Percentiles rank a stretch among this genome's conserved stretches.
Conservation (phyloP, 2,888 invertebrate genomes). For the Spilarctia lutea region DNA sequence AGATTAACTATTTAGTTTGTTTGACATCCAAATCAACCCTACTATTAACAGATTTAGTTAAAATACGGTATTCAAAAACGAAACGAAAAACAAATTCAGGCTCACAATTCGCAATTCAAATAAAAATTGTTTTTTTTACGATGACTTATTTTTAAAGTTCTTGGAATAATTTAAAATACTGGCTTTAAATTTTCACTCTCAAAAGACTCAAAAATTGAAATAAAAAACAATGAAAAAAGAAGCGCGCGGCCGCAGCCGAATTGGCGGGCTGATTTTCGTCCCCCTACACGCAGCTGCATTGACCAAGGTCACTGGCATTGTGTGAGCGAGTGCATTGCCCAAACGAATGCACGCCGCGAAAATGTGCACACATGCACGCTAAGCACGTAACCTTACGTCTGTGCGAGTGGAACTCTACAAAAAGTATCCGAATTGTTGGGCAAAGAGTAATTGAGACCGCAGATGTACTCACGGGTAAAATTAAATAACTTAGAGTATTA, state of each 20-base stretch:
- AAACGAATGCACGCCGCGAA: conserved; percentile 75
- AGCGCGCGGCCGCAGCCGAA: conserved; percentile 52
- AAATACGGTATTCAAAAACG: background rate
- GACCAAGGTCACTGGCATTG: conserved; percentile 82
- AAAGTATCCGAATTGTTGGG: conserved; percentile 79
- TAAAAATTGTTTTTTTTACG: background rate
- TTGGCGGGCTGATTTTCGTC: conserved; percentile 55
- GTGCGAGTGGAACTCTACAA: conserved; percentile 62
- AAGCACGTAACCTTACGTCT: conserved; percentile 35
- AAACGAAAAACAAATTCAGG: too few species aligned
- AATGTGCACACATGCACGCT: conserved; percentile 62
- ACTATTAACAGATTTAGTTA: background rate
- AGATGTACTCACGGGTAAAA: conserved; percentile 16
- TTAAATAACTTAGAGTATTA: too few species aligned
- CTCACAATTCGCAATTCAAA: background rate
- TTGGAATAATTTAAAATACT: background rate
- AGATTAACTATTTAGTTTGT: background rate
- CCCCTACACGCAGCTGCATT: conserved; percentile 77
- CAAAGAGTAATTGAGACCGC: conserved; percentile 57
- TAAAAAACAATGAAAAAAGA: conserved; percentile 37
- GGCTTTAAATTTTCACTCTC: background rate
- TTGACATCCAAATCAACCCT: too few species aligned
- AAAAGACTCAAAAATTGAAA: background rate
- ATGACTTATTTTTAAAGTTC: background rate
- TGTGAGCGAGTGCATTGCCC: conserved; percentile 81